Conservation (phyloP, 2,797 vertebrate genomes). For the Lemur catta region DNA sequence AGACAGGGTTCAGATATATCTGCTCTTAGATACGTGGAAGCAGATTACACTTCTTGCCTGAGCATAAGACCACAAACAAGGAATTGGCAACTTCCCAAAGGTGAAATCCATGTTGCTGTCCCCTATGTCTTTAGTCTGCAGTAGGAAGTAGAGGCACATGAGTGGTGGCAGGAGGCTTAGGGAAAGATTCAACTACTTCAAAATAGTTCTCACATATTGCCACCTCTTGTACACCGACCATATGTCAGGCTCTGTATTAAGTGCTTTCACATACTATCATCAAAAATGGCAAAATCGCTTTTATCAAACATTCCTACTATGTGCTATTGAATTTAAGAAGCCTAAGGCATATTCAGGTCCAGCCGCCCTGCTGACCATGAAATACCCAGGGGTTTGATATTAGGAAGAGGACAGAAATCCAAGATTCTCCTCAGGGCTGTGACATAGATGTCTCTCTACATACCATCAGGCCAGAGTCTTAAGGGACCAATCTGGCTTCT, state of each 20-base stretch:
- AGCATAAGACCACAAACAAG: constrained; percentile 22
- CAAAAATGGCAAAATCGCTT: constrained; percentile 8
- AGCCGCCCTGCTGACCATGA: background rate
- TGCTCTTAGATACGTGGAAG: background rate
- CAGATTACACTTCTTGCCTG: background rate
- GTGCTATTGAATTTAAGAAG: constrained; percentile 29
- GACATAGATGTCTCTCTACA: background rate
- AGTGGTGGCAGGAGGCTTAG: background rate
- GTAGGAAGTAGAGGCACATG: background rate
- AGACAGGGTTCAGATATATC: background rate
- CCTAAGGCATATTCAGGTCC: background rate
- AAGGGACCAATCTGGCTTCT: background rate
- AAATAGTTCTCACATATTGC: constrained; percentile 24
- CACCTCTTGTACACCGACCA: background rate
- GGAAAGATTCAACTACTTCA: background rate
- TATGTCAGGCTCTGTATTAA: background rate
- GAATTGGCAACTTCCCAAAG: constrained; percentile 17
- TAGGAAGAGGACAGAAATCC: background rate
- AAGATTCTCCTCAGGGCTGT: background rate
- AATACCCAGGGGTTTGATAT: background rate
- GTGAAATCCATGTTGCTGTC: background rate
- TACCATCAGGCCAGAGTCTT: background rate
- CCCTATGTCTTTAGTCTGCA: background rate
- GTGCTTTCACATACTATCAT: background rate
- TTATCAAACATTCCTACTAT: background rate